Evolutionary conservation across 1,140 invertebrate species (phyloP), one percentile per base, ranked within the genome.

Genomic region (Nomia melanderi): DNA sequence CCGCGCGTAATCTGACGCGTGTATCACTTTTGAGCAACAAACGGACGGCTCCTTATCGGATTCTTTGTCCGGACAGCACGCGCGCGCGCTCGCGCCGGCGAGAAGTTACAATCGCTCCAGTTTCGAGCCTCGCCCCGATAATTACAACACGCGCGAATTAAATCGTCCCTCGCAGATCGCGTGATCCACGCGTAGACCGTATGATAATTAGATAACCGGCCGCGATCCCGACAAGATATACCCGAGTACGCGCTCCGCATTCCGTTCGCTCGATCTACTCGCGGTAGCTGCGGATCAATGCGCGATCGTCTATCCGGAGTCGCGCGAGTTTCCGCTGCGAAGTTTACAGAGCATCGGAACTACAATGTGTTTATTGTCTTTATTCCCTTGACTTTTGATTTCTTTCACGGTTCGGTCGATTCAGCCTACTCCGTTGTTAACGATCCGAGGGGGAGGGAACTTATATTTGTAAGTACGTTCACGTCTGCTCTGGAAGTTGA

Each of bases 191-290:
- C n/a, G 17, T n/a, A 44, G 29, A 75, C 56, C 41, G 33, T 36
- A 67, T 23, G 63, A 67, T 75, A 75, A 75, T 75, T 67, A 66
- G 39, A 67, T 67, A 67, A 75, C 39, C 50, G 36, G 70, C 23
- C 14, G n/a, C 9, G 50, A 66, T 74, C 72, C 20, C 9, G 11
- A 20, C 27, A 29, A 8, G 31, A 33, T 29, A 9, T 12, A 17
- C 41, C 2, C 44, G 44, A 6, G 8, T 50, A 50, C 6, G 3
- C 3, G 8, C 33, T 36, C 33, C 33, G 33, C 3, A 50, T 20
- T 50, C 44, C 14, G 17, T 20, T 17, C 27, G 54, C 54, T 59
- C 29, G 56, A 20, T 59, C n/a, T n/a, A 56, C n/a, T 25, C 25
- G 23, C 5, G 0, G 23, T n/a, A n/a, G n/a, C n/a, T n/a, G n/a